A percentile compares a stretch with the other conserved stretches of the same genome.
phyloP scores from a whole-genome alignment of 2,797 vertebrate species.

The Aselliscus stoliczkanus region DNA sequence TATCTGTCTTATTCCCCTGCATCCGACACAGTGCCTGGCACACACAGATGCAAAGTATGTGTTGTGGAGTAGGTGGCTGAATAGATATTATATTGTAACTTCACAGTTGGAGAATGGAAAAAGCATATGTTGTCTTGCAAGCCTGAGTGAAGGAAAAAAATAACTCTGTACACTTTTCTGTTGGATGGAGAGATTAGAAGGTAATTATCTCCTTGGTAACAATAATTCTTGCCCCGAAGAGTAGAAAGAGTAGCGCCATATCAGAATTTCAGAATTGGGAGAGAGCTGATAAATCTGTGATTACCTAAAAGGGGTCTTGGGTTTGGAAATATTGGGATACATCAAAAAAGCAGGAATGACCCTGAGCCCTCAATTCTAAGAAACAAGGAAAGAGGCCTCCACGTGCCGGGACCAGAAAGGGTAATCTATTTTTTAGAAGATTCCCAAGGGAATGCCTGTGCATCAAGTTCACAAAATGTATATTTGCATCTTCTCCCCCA shows the following conservation, averaged over 20 bases:
- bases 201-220: neutral
- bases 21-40: neutral
- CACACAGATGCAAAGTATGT: neutral
- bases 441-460: neutral
- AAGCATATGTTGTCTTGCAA: neutral
- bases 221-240: neutral
- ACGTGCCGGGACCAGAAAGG: neutral
- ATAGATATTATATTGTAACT: neutral
- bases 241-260: neutral
- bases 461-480: neutral
- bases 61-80: neutral
- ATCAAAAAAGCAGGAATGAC: neutral
- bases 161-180: neutral
- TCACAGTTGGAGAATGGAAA: neutral
- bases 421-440: neutral
- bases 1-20: neutral
- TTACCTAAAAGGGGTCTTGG: neutral
- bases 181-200: neutral
- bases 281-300: neutral
- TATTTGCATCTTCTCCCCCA: neutral
- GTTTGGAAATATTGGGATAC: neutral
- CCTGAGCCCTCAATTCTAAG: neutral
- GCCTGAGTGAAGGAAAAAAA: neutral
- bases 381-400: neutral
- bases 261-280: neutral